Base-by-base conservation (phyloP, 2,888 invertebrate species). In the Hydroisotoma schaefferi region DNA sequence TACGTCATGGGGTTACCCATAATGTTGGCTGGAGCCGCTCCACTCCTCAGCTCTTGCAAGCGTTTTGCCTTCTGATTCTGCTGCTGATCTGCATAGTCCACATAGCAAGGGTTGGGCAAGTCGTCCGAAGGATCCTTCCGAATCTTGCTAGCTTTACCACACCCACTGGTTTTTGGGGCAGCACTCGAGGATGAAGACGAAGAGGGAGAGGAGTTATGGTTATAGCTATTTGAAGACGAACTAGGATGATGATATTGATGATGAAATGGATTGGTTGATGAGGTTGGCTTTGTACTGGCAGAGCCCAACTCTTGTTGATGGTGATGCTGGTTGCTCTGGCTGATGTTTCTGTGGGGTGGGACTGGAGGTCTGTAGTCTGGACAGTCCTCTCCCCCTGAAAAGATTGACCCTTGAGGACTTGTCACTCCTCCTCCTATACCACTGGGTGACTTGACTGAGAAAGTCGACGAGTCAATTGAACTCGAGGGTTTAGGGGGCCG, bases 1-100 rank as follows among this genome's bases (percentile, higher is more conserved):
- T 88, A 87, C 79, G 86, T 90, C 89, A 91, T 90, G 57, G 91
- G 90, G 80, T 90, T 91, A 67, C 89, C 90, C 57, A 90, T 88
- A 73, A 91, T 87, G 57, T 89, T 90, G 53, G 90, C 88, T 73
- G 87, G 66, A n/a, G n/a, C n/a, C n/a, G n/a, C n/a, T n/a, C n/a
- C n/a, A n/a, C n/a, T n/a, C 38, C 58, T 52, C 3, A 29, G 37
- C 6, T 33, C 20, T 5, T 18, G 28, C 15, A 28, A 8, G 12
- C 28, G 28, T n/a, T 52, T 37, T n/a, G 37, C 6, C 48, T 61
- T 58, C 48, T 56, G 51, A 53, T 60, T 59, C 26, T 47, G 59
- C 27, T 44, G 61, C 44, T 65, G 51, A 26, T 55, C 48, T 26
- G 58, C 61, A 40, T 26, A 33, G 57, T 73, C 70, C 26, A 69